These are phyloP conservation scores for Brachionus rubens DNA, from an alignment of 1,140 invertebrate species.

Conservation along the genomic window DNA sequence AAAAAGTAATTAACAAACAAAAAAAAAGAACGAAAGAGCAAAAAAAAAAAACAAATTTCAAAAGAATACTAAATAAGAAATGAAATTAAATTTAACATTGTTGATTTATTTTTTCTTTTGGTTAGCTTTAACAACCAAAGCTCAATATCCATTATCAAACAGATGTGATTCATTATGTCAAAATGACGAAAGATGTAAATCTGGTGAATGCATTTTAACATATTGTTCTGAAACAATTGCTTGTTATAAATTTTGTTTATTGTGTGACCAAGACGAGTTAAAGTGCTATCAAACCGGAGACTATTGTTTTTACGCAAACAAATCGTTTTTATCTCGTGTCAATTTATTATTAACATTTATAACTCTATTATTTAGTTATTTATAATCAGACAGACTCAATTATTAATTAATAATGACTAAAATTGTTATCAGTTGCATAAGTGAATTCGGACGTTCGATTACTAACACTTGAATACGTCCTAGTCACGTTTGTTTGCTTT, in stretches of 20 bases:
- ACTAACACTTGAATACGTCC: not conserved
- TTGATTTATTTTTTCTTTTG: not conserved
- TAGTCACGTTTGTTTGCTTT: not conserved
- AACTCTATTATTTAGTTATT: no score
- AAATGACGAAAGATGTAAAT: constrained; percentile 40
- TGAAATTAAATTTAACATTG: no score
- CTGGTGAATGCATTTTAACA: constrained; percentile 32
- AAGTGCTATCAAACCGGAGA: constrained; percentile 24
- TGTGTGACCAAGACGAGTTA: not conserved
- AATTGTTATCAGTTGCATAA: not conserved
- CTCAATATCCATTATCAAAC: no score
- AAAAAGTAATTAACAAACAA: no score
- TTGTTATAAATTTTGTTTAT: constrained; percentile 29
- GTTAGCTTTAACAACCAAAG: no score
- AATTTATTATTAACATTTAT: no score
- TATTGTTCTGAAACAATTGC: constrained; percentile 29
- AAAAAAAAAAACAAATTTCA: no score
- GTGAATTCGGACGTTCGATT: not conserved
- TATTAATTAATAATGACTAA: not conserved
- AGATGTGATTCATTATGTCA: constrained; percentile 44
- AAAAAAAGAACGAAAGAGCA: no score
- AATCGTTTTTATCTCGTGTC: not conserved
- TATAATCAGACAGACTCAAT: no score
- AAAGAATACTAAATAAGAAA: no score
- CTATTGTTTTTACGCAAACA: constrained; percentile 38